Evolutionary conservation across 2,888 invertebrate species (phyloP).

Genomic region (Tanypteryx hageni): DNA sequence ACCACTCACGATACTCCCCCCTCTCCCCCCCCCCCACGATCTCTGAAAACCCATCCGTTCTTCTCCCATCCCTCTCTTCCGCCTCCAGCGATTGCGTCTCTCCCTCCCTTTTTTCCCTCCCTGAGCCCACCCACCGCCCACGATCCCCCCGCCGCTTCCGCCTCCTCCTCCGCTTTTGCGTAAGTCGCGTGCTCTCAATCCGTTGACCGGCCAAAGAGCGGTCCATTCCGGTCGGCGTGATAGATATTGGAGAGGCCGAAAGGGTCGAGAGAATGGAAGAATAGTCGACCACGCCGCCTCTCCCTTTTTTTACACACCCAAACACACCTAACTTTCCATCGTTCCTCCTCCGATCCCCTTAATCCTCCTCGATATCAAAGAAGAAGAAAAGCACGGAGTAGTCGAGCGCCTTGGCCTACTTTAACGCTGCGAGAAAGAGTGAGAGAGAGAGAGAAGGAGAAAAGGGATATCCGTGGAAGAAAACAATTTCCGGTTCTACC

Average conservation of each 20-base stretch:
- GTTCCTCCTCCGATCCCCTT: neutral
- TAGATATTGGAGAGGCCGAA: conserved; percentile 45
- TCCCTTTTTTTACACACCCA: neutral
- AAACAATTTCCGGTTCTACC: conserved; percentile 62
- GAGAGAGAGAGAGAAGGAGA: neutral
- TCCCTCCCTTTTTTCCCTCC: neutral
- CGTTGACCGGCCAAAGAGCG: conserved; percentile 45
- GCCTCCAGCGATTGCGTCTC: neutral
- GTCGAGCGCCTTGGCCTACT: conserved; percentile 52
- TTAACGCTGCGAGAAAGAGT: neutral
- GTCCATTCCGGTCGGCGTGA: conserved; percentile 49
- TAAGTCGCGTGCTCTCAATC: conserved; percentile 50
- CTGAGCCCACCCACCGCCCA: neutral
- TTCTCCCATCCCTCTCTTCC: neutral
- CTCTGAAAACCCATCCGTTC: neutral
- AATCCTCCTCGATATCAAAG: neutral
- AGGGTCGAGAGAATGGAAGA: neutral
- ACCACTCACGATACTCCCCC: neutral
- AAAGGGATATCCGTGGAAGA: conserved; percentile 60
- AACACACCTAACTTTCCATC: no score
- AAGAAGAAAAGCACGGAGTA: neutral
- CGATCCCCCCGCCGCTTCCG: no score
- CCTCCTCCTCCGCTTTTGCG: conserved; percentile 19
- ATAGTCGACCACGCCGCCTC: no score
- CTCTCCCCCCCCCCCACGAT: neutral